Evolutionary conservation across 2,797 vertebrate species (phyloP).

Genomic region (Mus minutoides): DNA sequence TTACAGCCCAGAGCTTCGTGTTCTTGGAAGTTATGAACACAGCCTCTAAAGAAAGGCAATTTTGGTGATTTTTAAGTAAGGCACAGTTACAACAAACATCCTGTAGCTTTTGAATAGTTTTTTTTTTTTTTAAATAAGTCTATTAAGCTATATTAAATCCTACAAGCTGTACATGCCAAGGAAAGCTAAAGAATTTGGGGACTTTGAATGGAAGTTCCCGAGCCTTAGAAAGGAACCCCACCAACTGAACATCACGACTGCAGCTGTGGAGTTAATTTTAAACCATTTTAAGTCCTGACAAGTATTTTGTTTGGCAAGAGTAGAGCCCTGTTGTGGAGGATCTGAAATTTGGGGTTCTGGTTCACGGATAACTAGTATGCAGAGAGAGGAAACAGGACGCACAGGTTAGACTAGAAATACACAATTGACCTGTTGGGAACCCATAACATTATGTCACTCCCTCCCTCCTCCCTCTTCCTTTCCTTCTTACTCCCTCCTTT

Average conservation of each 20-base stretch:
- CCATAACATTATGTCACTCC: neutral
- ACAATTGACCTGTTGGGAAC: neutral
- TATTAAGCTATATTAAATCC: conserved; percentile 57
- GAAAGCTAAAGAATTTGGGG: conserved; percentile 59
- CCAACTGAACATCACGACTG: neutral
- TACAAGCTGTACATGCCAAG: conserved; percentile 5
- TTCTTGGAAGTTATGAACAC: conserved; percentile 24
- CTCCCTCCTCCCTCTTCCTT: neutral
- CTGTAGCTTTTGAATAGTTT: conserved; percentile 31
- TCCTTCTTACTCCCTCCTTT: neutral
- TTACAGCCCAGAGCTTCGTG: neutral
- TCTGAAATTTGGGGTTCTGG: conserved; percentile 48
- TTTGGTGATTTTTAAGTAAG: conserved; percentile 44
- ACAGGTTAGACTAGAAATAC: neutral
- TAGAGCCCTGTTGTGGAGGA: neutral
- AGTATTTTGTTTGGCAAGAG: conserved; percentile 63
- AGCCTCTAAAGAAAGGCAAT: conserved; percentile 34
- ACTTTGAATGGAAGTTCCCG: conserved; percentile 79
- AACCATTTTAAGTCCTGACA: conserved; percentile 51
- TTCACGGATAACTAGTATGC: neutral
- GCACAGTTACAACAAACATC: neutral
- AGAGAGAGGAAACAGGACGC: neutral
- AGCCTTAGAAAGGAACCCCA: conserved; percentile 44
- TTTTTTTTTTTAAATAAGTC: conserved; percentile 30
- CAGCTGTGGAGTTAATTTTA: conserved; percentile 57